Evolutionary conservation across 1,140 invertebrate species (phyloP).

Genomic region (Drosophila malerkotliana): DNA sequence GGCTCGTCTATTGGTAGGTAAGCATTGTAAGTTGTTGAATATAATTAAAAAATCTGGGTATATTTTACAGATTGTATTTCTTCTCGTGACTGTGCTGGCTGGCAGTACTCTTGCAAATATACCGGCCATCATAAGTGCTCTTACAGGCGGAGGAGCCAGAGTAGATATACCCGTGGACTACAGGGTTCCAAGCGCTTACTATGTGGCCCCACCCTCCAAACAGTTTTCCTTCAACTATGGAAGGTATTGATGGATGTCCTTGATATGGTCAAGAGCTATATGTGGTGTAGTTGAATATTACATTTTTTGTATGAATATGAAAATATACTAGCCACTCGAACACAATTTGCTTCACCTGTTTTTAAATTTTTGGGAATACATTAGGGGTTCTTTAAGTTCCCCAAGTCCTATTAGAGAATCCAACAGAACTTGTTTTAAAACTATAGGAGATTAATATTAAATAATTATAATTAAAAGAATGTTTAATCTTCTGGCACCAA

Average conservation of each 20-base stretch:
- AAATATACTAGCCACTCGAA: neutral
- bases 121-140: neutral
- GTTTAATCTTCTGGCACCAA: no score
- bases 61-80: neutral
- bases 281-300: neutral
- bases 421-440: no score
- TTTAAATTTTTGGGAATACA: neutral
- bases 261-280: neutral
- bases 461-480: no score
- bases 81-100: neutral
- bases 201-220: no score
- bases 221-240: no score
- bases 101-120: neutral
- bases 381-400: neutral
- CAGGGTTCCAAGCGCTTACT: neutral
- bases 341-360: neutral
- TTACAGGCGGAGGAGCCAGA: neutral
- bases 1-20: neutral
- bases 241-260: neutral
- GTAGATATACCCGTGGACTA: neutral
- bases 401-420: no score
- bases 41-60: neutral
- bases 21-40: neutral
- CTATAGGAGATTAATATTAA: no score
- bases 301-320: neutral